Evolutionary conservation across 92 coral and sea anemone genomes (phyloP).

Genomic region (Desmophyllum pertusum): DNA sequence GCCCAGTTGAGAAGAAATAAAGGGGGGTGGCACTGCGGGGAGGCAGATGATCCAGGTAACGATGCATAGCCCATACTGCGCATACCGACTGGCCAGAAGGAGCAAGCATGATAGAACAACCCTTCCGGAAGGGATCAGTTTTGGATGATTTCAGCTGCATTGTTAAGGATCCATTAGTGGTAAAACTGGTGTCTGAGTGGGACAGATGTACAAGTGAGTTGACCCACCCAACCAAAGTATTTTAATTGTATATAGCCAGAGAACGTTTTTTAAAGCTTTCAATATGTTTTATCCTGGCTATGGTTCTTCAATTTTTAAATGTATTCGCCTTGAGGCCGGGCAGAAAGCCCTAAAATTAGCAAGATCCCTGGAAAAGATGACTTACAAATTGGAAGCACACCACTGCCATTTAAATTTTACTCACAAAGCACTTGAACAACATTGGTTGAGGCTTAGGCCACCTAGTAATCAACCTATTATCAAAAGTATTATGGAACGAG

Average conservation of each 20-base stretch:
- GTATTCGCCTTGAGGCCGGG: not conserved
- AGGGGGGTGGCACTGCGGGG: not conserved
- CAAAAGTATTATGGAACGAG: conserved; percentile 42
- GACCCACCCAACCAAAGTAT: too few relatives aligned
- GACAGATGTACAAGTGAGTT: conserved; percentile 1
- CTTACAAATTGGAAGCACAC: conserved; percentile 34
- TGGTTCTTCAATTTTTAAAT: too few relatives aligned
- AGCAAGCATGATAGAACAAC: too few relatives aligned
- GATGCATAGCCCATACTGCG: not conserved
- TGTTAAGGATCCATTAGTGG: not conserved
- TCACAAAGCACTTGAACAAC: not conserved
- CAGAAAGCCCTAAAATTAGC: conserved; percentile 12
- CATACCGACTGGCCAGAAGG: not conserved
- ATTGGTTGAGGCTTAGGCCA: not conserved
- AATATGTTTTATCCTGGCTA: too few relatives aligned
- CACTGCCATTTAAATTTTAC: not conserved
- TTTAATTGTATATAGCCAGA: too few relatives aligned
- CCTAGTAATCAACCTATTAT: not conserved
- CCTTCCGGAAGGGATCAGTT: not conserved
- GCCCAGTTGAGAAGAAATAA: not conserved
- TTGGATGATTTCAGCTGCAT: not conserved
- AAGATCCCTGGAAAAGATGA: conserved; percentile 17
- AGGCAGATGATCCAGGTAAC: not conserved
- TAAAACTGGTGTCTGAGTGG: not conserved
- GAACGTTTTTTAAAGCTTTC: too few relatives aligned